Percentiles rank a stretch among this genome's conserved stretches.
phyloP scores from a whole-genome alignment of 2,113 vertebrate genomes.

The Mellivora capensis region DNA sequence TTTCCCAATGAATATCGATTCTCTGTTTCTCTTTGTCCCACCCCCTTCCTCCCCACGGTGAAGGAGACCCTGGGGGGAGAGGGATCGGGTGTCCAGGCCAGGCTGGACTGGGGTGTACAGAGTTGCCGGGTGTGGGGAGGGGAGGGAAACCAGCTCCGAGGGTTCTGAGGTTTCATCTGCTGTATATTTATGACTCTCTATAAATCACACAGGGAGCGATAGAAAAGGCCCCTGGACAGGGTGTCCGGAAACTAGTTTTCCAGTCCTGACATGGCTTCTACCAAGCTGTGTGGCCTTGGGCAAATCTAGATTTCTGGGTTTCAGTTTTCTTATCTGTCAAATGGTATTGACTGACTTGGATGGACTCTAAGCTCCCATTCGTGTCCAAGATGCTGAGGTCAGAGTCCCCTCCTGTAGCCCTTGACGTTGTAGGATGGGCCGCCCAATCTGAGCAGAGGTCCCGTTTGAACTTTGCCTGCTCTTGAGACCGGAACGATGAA shows the following conservation, averaged over 20 bases:
- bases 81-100: neutral
- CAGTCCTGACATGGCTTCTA: neutral
- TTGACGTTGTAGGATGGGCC: neutral
- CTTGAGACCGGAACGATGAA: neutral
- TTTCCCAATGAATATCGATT: constrained; percentile 44
- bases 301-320: neutral
- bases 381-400: neutral
- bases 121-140: accelerated
- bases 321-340: constrained; percentile 51
- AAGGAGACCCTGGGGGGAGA: neutral
- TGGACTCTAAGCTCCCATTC: neutral
- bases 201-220: constrained; percentile 1
- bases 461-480: neutral
- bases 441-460: neutral
- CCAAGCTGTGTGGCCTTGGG: constrained; percentile 43
- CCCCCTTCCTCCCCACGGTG: neutral
- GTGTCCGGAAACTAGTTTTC: neutral
- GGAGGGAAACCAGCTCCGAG: neutral
- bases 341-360: neutral
- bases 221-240: neutral
- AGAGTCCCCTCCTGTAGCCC: neutral
- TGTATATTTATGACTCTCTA: constrained; percentile 18
- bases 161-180: constrained; percentile 12
- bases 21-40: neutral
- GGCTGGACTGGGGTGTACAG: neutral